Base-by-base conservation (phyloP, 1,140 invertebrate genomes). In the Piezodorus guildinii region DNA sequence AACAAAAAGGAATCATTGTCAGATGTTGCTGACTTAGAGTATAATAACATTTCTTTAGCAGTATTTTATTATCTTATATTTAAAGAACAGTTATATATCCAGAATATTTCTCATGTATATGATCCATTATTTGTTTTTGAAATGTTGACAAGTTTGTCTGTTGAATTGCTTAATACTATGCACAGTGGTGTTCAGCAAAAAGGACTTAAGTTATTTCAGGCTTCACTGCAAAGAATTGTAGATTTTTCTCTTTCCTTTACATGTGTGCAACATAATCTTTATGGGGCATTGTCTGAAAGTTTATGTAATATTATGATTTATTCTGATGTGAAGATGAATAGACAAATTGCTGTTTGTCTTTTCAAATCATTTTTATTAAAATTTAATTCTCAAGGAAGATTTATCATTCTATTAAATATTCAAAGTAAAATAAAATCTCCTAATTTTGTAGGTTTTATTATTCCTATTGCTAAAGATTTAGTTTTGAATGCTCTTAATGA, bases 41-140 rank as follows among this genome's bases (percentile, higher is more conserved):
- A 51, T 62, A 34, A 23, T n/a, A 44, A 62, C 21, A 15, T 52
- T 16, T 23, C 61, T 15, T 25, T 62, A 15, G 61, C 44, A 10
- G 46, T 51, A 16, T 62, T 62, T 10, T 62, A 62, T n/a, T 62
- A 62, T 62, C 51, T 62, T 9, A 62, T 62, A 27, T 62, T 62
- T 52, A 15, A 51, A 23, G 61, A 62, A 51, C n/a, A 39, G 15
- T 15, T 62, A 21, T 15, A n/a, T 27, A n/a, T 51, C 2, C 44
- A 62, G 49, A 17, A 51, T 34, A 27, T 62, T 16, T 45, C 61
- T 15, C n/a, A 51, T 27, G 45, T 62, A 12, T 62, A 62, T 25
- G 4, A 44, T 52, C 44, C 44, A n/a, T 16, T 51, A 6, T 62
- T 12, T 62, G 25, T 62, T 30, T 19, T 62, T n/a, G 14, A 25